These are phyloP conservation scores for Daptonema setosum DNA, from an alignment of 2,888 invertebrate genomes.

Conservation along the genomic window DNA sequence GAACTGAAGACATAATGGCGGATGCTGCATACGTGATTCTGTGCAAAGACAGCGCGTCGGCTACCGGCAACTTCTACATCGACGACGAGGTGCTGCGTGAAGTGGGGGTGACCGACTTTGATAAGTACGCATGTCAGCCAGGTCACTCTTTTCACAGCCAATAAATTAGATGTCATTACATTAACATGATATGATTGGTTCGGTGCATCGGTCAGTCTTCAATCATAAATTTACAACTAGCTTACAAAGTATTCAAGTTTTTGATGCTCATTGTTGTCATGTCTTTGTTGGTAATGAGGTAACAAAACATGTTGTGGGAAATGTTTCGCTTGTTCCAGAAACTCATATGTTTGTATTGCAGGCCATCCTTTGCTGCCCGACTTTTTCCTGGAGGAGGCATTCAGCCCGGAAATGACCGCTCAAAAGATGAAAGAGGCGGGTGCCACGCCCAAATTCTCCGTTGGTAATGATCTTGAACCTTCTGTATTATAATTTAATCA, in stretches of 20 bases:
- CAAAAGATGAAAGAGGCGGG: constrained; percentile 10
- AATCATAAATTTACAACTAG: background rate
- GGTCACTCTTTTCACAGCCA: constrained; percentile 36
- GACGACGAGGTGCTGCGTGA: constrained; percentile 64
- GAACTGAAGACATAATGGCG: background rate
- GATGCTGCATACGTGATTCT: constrained; percentile 70
- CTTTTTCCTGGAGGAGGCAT: constrained; percentile 52
- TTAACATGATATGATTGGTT: no score
- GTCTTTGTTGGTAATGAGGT: no score
- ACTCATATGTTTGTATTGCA: no score
- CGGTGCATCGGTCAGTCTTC: background rate
- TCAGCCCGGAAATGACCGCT: constrained; percentile 8
- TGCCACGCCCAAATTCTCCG: background rate
- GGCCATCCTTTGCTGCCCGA: constrained; percentile 53
- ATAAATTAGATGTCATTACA: no score
- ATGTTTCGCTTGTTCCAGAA: no score
- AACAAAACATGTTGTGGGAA: no score
- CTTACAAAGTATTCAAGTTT: background rate
- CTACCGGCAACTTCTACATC: constrained; percentile 62
- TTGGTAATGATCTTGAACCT: no score
- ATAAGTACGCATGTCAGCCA: constrained; percentile 60
- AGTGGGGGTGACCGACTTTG: constrained; percentile 59
- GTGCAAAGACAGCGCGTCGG: constrained; percentile 43
- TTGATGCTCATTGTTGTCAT: no score
- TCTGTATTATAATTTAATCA: no score